A percentile compares a stretch with the other conserved stretches of the same genome.
phyloP scores from a whole-genome alignment of 1,140 invertebrate species.

The Pseudomyrmex pallidus region DNA sequence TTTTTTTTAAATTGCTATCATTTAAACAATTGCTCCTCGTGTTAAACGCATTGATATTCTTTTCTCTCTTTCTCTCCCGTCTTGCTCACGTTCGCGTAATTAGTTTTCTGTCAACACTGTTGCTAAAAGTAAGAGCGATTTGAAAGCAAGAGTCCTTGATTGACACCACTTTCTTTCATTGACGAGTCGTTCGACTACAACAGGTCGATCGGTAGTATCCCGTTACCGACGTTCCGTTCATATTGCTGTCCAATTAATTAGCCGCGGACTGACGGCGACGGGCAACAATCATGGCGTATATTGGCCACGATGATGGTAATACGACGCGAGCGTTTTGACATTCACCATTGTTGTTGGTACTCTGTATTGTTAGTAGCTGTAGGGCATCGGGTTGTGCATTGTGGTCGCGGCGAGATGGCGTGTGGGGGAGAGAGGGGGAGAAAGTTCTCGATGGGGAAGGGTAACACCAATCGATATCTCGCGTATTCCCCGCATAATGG shows the following conservation, averaged over 20 bases:
- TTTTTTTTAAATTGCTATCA: too few species aligned
- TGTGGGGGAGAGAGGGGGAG: not conserved
- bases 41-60: not conserved
- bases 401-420: not conserved
- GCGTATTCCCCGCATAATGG: constrained; percentile 60
- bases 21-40: too few species aligned
- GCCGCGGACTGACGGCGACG: constrained; percentile 4
- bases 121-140: constrained; percentile 3
- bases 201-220: constrained; percentile 21
- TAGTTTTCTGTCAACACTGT: not conserved
- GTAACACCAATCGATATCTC: constrained; percentile 39
- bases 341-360: constrained; percentile 25
- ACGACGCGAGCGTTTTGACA: constrained; percentile 32
- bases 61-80: not conserved
- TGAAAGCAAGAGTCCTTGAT: constrained; percentile 17
- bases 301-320: constrained; percentile 23
- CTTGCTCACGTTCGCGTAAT: not conserved
- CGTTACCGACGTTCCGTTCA: constrained; percentile 1
- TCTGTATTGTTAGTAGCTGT: constrained; percentile 38
- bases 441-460: not conserved
- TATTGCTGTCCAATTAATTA: constrained; percentile 45
- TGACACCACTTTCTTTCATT: not conserved
- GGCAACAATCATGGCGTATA: constrained; percentile 39
- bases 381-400: constrained; percentile 32
- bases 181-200: not conserved